These are phyloP conservation scores for Oenanthe oenanthe DNA, from an alignment of 2,113 vertebrate genomes.

Conservation along the genomic window DNA sequence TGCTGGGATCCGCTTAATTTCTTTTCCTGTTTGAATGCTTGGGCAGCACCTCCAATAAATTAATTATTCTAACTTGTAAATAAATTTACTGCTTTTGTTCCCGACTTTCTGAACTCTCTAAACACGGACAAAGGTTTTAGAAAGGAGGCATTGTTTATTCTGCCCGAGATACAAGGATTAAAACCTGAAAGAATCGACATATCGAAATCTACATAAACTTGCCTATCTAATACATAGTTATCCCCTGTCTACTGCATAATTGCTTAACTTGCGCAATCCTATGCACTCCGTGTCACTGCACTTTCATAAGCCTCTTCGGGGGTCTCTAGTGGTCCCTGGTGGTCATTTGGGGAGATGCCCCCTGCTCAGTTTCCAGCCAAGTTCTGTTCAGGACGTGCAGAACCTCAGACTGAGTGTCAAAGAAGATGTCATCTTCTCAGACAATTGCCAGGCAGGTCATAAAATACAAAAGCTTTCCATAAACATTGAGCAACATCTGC, in stretches of 20 bases:
- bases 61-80: neutral
- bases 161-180: neutral
- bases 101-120: neutral
- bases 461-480: neutral
- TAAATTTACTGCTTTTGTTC: neutral
- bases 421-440: neutral
- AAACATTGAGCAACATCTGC: neutral
- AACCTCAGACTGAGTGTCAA: neutral
- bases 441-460: neutral
- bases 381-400: neutral
- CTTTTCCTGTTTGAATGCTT: constrained; percentile 16
- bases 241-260: neutral
- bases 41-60: no score
- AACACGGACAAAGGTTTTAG: neutral
- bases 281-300: neutral
- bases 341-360: neutral
- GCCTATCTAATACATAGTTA: neutral
- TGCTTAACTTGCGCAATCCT: neutral
- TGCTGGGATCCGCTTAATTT: neutral
- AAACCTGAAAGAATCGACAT: neutral
- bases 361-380: neutral
- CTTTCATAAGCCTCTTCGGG: accelerated
- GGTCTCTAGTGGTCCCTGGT: neutral
- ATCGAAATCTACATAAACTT: neutral
- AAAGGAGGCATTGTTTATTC: neutral